A percentile compares a stretch with the other conserved stretches of the same genome.
These are phyloP conservation scores for Macropodus opercularis DNA, from an alignment of 2,797 vertebrate species.

Conservation along the genomic window DNA sequence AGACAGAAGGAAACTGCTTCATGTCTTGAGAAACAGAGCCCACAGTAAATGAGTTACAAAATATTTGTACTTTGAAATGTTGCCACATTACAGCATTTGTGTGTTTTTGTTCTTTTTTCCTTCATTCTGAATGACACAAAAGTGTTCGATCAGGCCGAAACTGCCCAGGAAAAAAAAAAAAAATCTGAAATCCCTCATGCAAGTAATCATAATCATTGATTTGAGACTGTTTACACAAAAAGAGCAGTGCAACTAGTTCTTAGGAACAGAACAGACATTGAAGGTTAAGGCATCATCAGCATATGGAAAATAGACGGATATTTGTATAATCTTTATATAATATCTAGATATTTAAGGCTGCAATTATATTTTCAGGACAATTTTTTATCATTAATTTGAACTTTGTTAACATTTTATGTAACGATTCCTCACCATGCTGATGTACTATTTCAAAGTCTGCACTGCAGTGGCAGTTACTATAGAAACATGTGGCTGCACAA, in stretches of 20 bases:
- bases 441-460: not conserved
- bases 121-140: not conserved
- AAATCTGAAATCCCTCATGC: no score
- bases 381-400: no score
- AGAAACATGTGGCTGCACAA: not conserved
- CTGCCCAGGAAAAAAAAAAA: not conserved
- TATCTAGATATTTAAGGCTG: not conserved
- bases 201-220: no score
- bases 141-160: not conserved
- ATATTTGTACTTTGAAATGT: not conserved
- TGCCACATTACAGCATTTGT: not conserved
- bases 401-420: no score
- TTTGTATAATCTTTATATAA: no score
- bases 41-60: not conserved
- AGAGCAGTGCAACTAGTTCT: not conserved
- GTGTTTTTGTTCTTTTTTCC: not conserved
- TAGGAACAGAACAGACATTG: no score
- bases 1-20: not conserved
- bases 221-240: not conserved
- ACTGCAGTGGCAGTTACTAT: not conserved
- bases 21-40: not conserved
- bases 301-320: no score
- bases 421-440: no score
- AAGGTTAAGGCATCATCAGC: not conserved
- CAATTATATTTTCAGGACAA: not conserved